Base-by-base conservation (phyloP, 2,113 vertebrate genomes). In the Rhizomys pruinosus region DNA sequence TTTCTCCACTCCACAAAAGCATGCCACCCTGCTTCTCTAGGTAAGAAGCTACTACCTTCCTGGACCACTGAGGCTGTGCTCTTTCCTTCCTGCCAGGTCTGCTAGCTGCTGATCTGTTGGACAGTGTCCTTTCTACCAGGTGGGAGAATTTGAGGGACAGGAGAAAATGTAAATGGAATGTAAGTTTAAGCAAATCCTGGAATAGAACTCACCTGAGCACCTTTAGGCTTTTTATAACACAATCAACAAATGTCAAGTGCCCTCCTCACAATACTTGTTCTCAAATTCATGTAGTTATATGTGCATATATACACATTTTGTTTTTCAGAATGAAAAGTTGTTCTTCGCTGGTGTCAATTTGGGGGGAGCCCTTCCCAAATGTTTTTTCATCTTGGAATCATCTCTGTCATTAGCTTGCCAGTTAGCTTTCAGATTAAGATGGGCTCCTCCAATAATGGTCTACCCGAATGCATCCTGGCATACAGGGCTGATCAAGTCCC, bases 321-420 rank as follows among this genome's bases (percentile, higher is more conserved):
- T 80, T 76, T 68, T n/a, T 59, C 55, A 85, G 87, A 90, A 69
- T 74, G 63, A 64, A 73, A 96, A 88, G 29, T n/a, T 94, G n/a
- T 74, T 93, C 77, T 87, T 91, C 61, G 23, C 64, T 66, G 90
- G 25, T 79, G 39, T 84, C 73, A 85, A 59, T 85, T 52, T 61
- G 74, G 77, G 64, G 27, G 39, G 73, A 85, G 86, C 27, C 20
- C 22, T 85, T 84, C 80, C 72, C 22, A 69, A 55, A 20, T 82
- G 8, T 34, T 57, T 79, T 71, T 73, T 25, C 69, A 81, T 25
- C 91, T 84, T 93, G 59, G 63, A 96, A 92, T 86, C 32, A 76
- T 59, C n/a, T 9, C 42, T 25, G 88, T 92, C 47, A 77, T 13
- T 66, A 74, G 69, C 7, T 82, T 91, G 16, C 42, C 23, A 29